Conservation (phyloP, 2,888 invertebrate species). For the Minunthozetes semirufus region DNA sequence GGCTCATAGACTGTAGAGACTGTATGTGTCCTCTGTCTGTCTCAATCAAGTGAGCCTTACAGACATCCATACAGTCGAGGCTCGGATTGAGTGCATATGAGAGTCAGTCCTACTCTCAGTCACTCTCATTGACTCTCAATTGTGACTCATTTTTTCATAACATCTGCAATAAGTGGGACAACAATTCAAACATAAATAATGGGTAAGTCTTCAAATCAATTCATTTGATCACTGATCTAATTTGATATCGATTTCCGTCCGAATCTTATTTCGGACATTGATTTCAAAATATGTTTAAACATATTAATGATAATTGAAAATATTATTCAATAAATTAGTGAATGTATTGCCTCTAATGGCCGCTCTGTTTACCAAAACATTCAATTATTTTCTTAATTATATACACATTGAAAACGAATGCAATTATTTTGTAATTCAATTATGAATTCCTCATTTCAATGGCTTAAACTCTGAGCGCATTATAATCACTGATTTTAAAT, state of each 20-base stretch:
- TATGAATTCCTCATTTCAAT: not conserved
- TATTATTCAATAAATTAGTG: not conserved
- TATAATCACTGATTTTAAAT: too few species aligned
- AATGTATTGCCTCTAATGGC: not conserved
- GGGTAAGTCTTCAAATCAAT: not conserved
- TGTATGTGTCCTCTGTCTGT: too few species aligned
- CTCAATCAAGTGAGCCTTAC: not conserved
- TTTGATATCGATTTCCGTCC: not conserved
- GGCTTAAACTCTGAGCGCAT: too few species aligned
- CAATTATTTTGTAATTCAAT: too few species aligned
- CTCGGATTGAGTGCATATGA: not conserved
- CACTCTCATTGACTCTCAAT: not conserved
- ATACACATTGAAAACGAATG: not conserved
- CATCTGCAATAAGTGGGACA: conserved; percentile 16
- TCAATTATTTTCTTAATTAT: not conserved
- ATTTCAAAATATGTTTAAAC: not conserved
- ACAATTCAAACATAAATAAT: conserved; percentile 7
- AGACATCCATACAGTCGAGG: not conserved
- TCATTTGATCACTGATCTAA: not conserved
- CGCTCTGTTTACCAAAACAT: not conserved
- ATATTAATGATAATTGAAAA: not conserved
- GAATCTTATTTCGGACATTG: too few species aligned
- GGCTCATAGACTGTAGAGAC: too few species aligned
- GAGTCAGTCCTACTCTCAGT: not conserved
- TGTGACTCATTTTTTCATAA: conserved; percentile 11